Base-by-base conservation (phyloP, 2,113 vertebrate genomes). In the Tyrannus savana region DNA sequence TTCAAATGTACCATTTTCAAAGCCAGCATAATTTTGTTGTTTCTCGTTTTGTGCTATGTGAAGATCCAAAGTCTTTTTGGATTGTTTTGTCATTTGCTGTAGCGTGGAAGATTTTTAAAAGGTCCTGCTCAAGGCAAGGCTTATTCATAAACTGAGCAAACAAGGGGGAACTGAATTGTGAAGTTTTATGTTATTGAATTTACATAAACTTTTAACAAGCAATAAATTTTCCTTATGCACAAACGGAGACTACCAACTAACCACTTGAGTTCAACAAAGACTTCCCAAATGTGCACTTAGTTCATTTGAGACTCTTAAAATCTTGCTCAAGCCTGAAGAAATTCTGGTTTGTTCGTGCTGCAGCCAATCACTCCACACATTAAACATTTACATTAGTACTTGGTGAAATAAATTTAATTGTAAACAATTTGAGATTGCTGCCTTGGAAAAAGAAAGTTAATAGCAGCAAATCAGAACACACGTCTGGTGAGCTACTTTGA, bases 201-300 rank as follows among this genome's bases (percentile, higher is more conserved):
- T 84, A 60, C 82, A 75, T 64, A 88, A 92, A 92, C 49, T 59
- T 93, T 91, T 81, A 89, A 75, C 50, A 94, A 76, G 56, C 78
- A 58, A 18, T 94, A 52, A 93, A 56, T n/a, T 86, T 93, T 53
- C 25, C 56, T 76, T 78, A 77, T 14, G 17, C 66, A 83, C 79
- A 69, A 84, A 81, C 35, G 37, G 73, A 93, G 50, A 47, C 77
- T 73, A 50, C 52, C 41, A 90, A 6, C 52, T 92, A 95, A 71
- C 37, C 77, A 62, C 84, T 73, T 66, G 37, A 83, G 41, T 75
- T 82, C 77, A 87, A 69, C 53, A 75, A 59, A 93, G 53, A 17
- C 35, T 79, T 30, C 41, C 52, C 31, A 81, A 82, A 82, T 27
- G 25, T 69, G 12, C 44, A 10, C 31, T 52, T 81, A 66, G 81